Percentiles rank a stretch among this genome's conserved stretches.
Evolutionary conservation across 30 jellyfish, hydroid and myxozoan species (phyloP).

Genomic region (Aurelia aurita): DNA sequence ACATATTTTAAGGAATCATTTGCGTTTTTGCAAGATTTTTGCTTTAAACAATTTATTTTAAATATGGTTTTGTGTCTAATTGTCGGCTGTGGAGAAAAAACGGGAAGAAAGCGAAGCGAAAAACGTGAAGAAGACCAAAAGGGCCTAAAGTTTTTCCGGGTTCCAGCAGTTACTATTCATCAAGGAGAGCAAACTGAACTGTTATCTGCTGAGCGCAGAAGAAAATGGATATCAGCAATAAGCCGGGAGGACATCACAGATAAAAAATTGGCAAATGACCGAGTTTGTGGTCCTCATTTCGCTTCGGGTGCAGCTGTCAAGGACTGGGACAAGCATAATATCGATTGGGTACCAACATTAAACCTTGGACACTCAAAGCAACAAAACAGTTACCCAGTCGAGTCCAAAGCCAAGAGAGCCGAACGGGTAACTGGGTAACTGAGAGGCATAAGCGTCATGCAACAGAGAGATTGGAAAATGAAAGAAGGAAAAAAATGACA

Average conservation of each 20-base stretch:
- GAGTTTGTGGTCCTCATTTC: constrained; percentile 61
- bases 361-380: constrained; percentile 62
- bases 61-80: too few relatives aligned
- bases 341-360: constrained; percentile 66
- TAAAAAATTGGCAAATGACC: constrained; percentile 51
- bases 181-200: constrained; percentile 46
- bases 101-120: too few relatives aligned
- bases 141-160: constrained; percentile 33
- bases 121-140: constrained; percentile 15
- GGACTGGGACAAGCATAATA: constrained; percentile 35
- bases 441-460: constrained; percentile 47
- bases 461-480: constrained; percentile 35
- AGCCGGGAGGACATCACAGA: constrained; percentile 54
- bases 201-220: constrained; percentile 29
- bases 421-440: constrained; percentile 38
- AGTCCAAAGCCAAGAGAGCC: constrained; percentile 45
- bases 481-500: constrained; percentile 30
- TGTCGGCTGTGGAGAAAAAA: too few relatives aligned
- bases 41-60: too few relatives aligned
- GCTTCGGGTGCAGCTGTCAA: constrained; percentile 65
- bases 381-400: constrained; percentile 25
- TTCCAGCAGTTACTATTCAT: constrained; percentile 43
- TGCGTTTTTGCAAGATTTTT: too few relatives aligned
- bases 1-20: too few relatives aligned
- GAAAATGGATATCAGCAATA: constrained; percentile 49